Evolutionary conservation across 2,888 invertebrate species (phyloP).

Genomic region (Oconnorella tubifera): DNA sequence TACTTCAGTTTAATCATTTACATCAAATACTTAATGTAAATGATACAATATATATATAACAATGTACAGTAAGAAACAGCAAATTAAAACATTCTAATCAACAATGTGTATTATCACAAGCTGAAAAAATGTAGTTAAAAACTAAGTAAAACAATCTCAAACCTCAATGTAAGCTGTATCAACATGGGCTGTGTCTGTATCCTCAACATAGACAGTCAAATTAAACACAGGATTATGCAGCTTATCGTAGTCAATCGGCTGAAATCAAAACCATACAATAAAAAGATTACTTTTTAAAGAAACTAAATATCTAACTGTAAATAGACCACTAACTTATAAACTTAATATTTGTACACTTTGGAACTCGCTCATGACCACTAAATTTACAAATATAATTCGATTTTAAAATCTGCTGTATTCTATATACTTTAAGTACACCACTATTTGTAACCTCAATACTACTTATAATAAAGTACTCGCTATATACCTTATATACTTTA

Average conservation of each 20-base stretch:
- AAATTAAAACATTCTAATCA: too few relatives aligned
- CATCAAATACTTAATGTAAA: background rate
- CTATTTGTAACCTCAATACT: conserved; percentile 36
- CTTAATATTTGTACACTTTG: too few relatives aligned
- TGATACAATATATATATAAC: background rate
- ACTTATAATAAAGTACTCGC: conserved; percentile 35
- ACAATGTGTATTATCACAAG: too few relatives aligned
- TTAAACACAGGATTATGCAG: conserved; percentile 44
- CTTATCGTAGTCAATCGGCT: conserved; percentile 51
- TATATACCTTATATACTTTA: conserved; percentile 37
- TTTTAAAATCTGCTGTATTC: too few relatives aligned
- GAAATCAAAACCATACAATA: conserved; percentile 13
- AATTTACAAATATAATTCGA: too few relatives aligned
- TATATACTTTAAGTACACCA: conserved; percentile 38
- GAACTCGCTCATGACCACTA: too few relatives aligned
- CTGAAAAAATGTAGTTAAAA: too few relatives aligned
- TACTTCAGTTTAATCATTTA: too few relatives aligned
- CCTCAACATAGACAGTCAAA: conserved; percentile 49
- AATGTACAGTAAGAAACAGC: too few relatives aligned
- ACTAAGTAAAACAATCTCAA: too few relatives aligned
- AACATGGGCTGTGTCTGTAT: conserved; percentile 56
- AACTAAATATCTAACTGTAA: background rate
- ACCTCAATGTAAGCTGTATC: conserved; percentile 92
- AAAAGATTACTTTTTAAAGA: background rate
- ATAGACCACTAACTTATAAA: too few relatives aligned